Base-by-base conservation (phyloP, 2,113 vertebrate species). In the Corvus moneduloides region DNA sequence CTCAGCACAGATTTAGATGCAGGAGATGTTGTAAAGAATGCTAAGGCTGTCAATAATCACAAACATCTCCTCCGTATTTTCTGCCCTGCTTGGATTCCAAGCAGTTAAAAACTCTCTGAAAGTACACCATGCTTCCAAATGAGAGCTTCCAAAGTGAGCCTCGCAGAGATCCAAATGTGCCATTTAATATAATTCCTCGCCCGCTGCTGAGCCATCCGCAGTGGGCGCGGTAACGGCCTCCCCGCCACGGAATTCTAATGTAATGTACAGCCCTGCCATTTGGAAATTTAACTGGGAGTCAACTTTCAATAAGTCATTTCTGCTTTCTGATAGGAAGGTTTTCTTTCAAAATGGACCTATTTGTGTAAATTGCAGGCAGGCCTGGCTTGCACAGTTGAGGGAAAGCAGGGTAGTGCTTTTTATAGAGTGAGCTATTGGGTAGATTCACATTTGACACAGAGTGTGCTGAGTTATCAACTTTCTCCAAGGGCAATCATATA, bases 401-500 rank as follows among this genome's bases (percentile, higher is more conserved):
- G 67, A 93, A 54, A 80, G 67, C 62, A 72, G 58, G 51, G 64
- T 85, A 37, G 55, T 49, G 59, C 43, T 76, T 95, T 97, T 97
- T 97, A 97, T 95, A 89, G 91, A 97, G 86, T 93, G 56, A 91
- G 75, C 94, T 96, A 93, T 97, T 44, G 89, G 93, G 91, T 94
- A 94, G 94, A 95, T 93, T 91, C 80, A 89, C 79, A 94, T 96
- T 97, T 97, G 96, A 97, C 95, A 96, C 19, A 16, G 56, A 95
- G 92, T 84, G 56, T 0, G 59, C 97, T 97, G 93, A 98, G 95
- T 96, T 98, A 97, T 98, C 97, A 97, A 55, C 90, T 97, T 97
- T 96, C 73, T 97, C 95, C 97, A 98, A 98, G 97, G 97, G 91
- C 97, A 97, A 83, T 89, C 87, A 77, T 98, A 97, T 96, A 97